Evolutionary conservation across 2,888 invertebrate species (phyloP), one percentile per base, ranked within the genome.

Genomic region (Cheilosia grossa): DNA sequence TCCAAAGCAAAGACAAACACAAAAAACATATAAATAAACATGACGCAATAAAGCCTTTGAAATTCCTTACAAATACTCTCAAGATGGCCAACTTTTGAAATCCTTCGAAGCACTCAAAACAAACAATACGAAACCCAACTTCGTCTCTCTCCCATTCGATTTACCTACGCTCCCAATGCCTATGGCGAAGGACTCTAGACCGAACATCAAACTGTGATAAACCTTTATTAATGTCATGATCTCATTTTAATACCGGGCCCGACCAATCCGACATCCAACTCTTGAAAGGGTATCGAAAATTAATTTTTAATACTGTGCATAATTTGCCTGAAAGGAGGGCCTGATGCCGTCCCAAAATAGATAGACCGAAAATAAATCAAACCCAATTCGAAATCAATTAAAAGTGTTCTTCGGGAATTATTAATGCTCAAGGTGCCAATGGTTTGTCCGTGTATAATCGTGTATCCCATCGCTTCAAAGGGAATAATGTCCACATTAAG

Each of bases 301-400:
- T 49, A 70, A 79, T 79, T 64, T 70, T 79, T 79, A 69, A 83
- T 74, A 64, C 44, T 19, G 53, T 47, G 56, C 47, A 70, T 47
- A 79, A 75, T 79, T 66, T 64, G 42, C 59, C 70, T 54, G 61
- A 83, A 79, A 75, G 74, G 74, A 74, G 69, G 3, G 64, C 69
- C 33, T 13, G 27, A 27, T 21, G 4, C 37, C 37, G 13, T 2
- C 21, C 63, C 44, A 17, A 54, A 73, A 54, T 59, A 70, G 63
- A 42, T 42, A 37, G 37, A 33, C 44, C 70, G 59, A 69, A 64
- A 21, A 54, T 58, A 74, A 79, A 83, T 83, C 74, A 75, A 66
- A 75, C 64, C 75, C 72, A 67, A 75, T 77, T 80, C 75, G 72
- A 77, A 85, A 85, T 77, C 80, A 85, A 85, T 85, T 81, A 85